A percentile compares a stretch with the other conserved stretches of the same genome.
These are phyloP conservation scores for Asteroscopus sphinx DNA, from an alignment of 2,888 invertebrate genomes.

Conservation along the genomic window DNA sequence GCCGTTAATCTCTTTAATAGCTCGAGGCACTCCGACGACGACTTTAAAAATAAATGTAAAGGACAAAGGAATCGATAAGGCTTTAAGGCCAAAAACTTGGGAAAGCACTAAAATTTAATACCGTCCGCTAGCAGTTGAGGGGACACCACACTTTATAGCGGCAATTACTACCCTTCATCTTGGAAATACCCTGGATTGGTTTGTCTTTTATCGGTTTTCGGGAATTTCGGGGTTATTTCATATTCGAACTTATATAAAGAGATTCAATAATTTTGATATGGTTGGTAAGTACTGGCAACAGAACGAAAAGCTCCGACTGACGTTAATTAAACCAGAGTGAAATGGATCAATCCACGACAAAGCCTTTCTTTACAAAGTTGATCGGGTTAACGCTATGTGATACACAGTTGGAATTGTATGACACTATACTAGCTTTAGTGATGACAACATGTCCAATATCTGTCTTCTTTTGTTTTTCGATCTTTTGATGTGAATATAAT, in stretches of 20 bases:
- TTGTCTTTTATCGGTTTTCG: slow-evolving; percentile 81
- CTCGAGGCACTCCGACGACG: slow-evolving; percentile 67
- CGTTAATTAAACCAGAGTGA: slow-evolving; percentile 29
- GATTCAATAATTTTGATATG: slow-evolving; percentile 54
- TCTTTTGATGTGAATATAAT: too few relatives aligned
- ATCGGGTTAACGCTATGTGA: slow-evolving; percentile 21
- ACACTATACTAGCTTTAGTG: slow-evolving; percentile 6
- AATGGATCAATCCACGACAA: slow-evolving; percentile 22
- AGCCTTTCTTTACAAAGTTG: slow-evolving; percentile 18
- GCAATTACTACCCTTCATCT: slow-evolving; percentile 87
- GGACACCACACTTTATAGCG: slow-evolving; percentile 84
- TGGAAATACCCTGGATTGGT: slow-evolving; percentile 82
- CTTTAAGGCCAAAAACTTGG: slow-evolving; percentile 79
- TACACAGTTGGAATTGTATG: slow-evolving; percentile 23
- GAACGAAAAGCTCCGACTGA: slow-evolving; percentile 31
- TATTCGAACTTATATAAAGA: slow-evolving; percentile 67
- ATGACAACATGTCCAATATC: slow-evolving; percentile 8
- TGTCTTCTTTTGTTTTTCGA: too few relatives aligned
- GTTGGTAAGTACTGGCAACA: slow-evolving; percentile 33
- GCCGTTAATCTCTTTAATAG: slow-evolving; percentile 75
- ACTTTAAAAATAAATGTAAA: slow-evolving; percentile 76
- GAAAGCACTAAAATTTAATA: slow-evolving; percentile 85
- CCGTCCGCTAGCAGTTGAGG: slow-evolving; percentile 74
- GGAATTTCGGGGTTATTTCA: slow-evolving; percentile 72
- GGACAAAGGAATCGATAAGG: slow-evolving; percentile 76